Evolutionary conservation across 2,888 invertebrate species (phyloP), one percentile per base, ranked within the genome.

Genomic region (Plagodis pulveraria): DNA sequence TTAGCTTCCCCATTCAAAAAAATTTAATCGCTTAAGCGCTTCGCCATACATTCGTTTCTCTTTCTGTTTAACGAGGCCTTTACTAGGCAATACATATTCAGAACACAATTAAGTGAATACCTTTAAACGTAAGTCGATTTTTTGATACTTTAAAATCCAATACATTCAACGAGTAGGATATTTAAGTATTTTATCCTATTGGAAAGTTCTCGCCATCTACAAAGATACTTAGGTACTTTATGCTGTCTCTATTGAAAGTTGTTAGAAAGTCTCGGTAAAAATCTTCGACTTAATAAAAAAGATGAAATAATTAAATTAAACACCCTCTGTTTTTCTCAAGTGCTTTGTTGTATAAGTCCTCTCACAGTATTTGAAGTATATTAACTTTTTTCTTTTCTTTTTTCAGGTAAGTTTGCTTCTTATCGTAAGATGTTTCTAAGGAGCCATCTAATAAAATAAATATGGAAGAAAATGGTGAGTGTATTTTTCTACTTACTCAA

Each of bases 401-500:
- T 71, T 71, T 58, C 71, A 71, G 72, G 72, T 71, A 71, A 70
- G 72, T 62, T 63, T 42, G 48, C 32, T 43, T 33, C 41, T 6
- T 22, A 44, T 8, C 42, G 40, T 8, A 34, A 43, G 33, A 10
- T 36, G 43, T 32, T 45, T 10, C 6, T 10, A 40, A 1, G 9
- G 8, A 47, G 35, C 34, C 36, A 38, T 0, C 40, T 50, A 58
- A 38, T 46, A 9, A 9, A 45, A 40, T 35, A 10, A 42, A 43
- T 32, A 5, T 32, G 6, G 7, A 38, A 10, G 8, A 10, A 40
- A 40, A 9, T 10, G 10, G 38, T 22, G 12, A 32, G 40, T 42
- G 48, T 4, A 38, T 38, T 48, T 9, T 8, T 22, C 22, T 22
- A 22, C 22, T 22, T 22, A 22, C 22, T 22, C 22, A 22, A 22